Evolutionary conservation across 64 coral and sea anemone genomes (phyloP), one percentile per base, ranked within the genome.

Genomic region (Trachythela sp.): DNA sequence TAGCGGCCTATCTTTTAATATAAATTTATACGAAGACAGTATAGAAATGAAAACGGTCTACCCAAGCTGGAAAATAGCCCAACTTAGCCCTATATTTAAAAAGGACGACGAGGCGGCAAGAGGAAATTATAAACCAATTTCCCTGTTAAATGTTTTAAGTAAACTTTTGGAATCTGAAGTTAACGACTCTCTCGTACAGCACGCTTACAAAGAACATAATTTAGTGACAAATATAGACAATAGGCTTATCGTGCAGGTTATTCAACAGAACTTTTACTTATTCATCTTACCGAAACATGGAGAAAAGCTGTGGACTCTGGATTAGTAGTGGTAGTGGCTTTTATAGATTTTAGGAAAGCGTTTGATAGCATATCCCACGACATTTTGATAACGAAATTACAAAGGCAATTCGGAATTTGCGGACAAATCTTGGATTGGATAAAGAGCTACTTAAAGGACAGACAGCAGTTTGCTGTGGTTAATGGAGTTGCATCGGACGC

Each of bases 301-400:
- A 43, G 45, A 22, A 49, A 26, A 50, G 84, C 84, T 34, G 15
- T 91, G 32, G 90, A 91, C 36, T 58, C 70, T 36, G 50, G 90
- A 72, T 64, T 11, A 36, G 34, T 29, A 80, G 90, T 91, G 31
- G 59, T 67, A 83, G 85, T 54, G 22, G 68, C 86, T 60, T 92
- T 92, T 42, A 92, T 92, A 24, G 45, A 87, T 40, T 87, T 92
- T 41, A 59, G 70, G 36, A 92, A 92, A 60, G 85, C 90, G 54
- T 92, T 87, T 87, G 90, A 92, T 43, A 80, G 84, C 54, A 85
- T 92, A 40, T 87, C 85, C 70, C 90, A 92, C 48, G 83, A 48
- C 30, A 41, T 80, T 27, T 52, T 83, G 77, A 83, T 36, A 85
- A 49, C 68, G 36, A 90, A 85, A 64, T 22, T 90, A 30, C 49